Evolutionary conservation across 1,140 invertebrate species (phyloP), one percentile per base, ranked within the genome.

Genomic region (Nephotettix cincticeps): DNA sequence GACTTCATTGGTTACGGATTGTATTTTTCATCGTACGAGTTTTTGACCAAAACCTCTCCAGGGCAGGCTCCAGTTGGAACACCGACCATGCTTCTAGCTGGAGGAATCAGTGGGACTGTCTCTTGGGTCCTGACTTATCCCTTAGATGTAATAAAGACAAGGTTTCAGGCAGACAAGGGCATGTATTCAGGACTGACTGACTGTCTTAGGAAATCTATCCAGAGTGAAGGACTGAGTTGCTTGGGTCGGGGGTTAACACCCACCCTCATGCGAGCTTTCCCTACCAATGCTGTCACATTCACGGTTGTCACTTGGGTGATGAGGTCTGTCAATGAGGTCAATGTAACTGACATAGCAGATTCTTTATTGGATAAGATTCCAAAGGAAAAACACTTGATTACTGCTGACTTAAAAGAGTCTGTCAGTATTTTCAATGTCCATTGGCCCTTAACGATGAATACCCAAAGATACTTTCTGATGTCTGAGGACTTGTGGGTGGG

Each of bases 231-330:
- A 0, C 83, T 86, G 69, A 72, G 75, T 0, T 90, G 88, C 70
- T 83, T 96, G 69, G 84, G 86, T 23, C 81, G 89, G 13, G 94
- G 94, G 0, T 76, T 96, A 0, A 86, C 84, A 13, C 91, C 93
- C 0, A 92, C 93, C 0, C 79, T 93, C 17, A 79, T 96, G 32
- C 85, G 95, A 47, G 93, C 95, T 0, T 97, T 97, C 81, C 93
- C 95, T 0, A 91, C 91, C n/a, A 98, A 97, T 77, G 95, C 94
- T 0, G 92, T 91, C 1, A 95, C 93, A 32, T 97, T 97, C 78
- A 86, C 90, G 1, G 92, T 93, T 1, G 93, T 97, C 17, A 89
- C 89, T 2, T 94, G 91, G 89, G 87, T 86, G 0, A 81, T 91
- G 72, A 77, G 84, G 68, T 27, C 85, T 1, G 71, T 58, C n/a